These are phyloP conservation scores for Gymnoscelis rufifasciata DNA, from an alignment of 2,888 invertebrate genomes.

Conservation along the genomic window DNA sequence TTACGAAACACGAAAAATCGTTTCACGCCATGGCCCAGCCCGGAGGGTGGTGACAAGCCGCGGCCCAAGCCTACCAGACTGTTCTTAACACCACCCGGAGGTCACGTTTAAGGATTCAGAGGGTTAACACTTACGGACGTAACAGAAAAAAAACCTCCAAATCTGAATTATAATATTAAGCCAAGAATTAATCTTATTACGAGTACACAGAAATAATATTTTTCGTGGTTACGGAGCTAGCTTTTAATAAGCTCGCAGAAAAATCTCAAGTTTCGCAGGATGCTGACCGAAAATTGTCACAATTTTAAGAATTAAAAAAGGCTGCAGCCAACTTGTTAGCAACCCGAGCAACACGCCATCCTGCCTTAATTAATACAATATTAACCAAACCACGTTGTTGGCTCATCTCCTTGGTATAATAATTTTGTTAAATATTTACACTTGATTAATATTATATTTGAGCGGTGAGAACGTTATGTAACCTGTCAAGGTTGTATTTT, in stretches of 20 bases:
- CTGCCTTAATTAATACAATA: slow-evolving; percentile 60
- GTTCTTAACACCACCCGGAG: no score
- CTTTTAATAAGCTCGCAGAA: slow-evolving; percentile 1
- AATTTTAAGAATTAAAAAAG: slow-evolving; percentile 30
- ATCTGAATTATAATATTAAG: no score
- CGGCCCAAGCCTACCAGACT: no score
- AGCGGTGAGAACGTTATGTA: slow-evolving; percentile 27
- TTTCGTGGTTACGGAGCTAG: not conserved
- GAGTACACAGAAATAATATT: not conserved
- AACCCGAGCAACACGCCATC: slow-evolving; percentile 36
- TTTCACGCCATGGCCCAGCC: no score
- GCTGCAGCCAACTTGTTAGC: slow-evolving; percentile 35
- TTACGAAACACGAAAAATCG: no score
- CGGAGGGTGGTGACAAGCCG: no score
- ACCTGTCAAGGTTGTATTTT: slow-evolving; percentile 26
- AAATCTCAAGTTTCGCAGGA: not conserved
- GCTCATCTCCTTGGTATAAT: slow-evolving; percentile 51
- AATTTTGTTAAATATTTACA: slow-evolving; percentile 57
- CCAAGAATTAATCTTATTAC: no score
- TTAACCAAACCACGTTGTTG: slow-evolving; percentile 55
- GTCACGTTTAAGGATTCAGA: no score
- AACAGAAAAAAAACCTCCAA: no score
- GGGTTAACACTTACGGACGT: no score
- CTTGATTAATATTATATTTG: slow-evolving; percentile 35
- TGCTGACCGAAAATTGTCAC: slow-evolving; percentile 12